A percentile compares a stretch with the other conserved stretches of the same genome.
These are phyloP conservation scores for Macropodus opercularis DNA, from an alignment of 2,797 vertebrate genomes.

Conservation along the genomic window DNA sequence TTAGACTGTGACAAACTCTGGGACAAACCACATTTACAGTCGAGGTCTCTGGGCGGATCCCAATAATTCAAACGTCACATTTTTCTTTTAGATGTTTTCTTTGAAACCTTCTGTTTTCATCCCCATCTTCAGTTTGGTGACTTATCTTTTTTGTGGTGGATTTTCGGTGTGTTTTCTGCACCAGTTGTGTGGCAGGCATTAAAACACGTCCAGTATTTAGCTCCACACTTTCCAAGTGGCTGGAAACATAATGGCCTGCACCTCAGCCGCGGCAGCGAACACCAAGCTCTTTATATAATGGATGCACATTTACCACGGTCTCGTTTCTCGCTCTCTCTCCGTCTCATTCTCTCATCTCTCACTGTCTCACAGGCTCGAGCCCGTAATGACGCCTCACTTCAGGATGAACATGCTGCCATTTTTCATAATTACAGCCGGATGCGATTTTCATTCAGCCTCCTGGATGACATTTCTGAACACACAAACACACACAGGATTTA, in stretches of 20 bases:
- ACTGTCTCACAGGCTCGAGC: constrained; percentile 42
- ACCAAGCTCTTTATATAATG: constrained; percentile 49
- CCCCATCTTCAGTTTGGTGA: no score
- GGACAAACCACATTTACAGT: no score
- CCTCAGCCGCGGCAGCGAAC: constrained; percentile 43
- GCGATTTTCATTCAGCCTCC: constrained; percentile 64
- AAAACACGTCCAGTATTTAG: constrained; percentile 24
- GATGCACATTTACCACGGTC: constrained; percentile 52
- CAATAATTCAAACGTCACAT: no score
- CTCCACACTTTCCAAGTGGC: constrained; percentile 64
- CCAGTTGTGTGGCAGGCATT: constrained; percentile 3
- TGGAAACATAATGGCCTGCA: constrained; percentile 55
- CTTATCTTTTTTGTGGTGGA: constrained; percentile 8
- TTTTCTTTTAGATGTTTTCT: no score
- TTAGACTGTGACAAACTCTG: no score
- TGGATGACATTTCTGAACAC: constrained; percentile 73
- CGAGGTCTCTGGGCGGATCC: no score
- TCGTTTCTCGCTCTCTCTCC: constrained; percentile 13
- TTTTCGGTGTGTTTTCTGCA: constrained; percentile 20
- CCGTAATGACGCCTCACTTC: constrained; percentile 60
- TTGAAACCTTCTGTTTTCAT: no score
- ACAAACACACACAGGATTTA: constrained; percentile 33
- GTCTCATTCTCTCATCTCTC: constrained; percentile 48
- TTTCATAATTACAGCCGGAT: constrained; percentile 71
- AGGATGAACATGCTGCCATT: constrained; percentile 60